Conservation (phyloP, 2,797 vertebrate genomes). For the Chloroceryle inda region DNA sequence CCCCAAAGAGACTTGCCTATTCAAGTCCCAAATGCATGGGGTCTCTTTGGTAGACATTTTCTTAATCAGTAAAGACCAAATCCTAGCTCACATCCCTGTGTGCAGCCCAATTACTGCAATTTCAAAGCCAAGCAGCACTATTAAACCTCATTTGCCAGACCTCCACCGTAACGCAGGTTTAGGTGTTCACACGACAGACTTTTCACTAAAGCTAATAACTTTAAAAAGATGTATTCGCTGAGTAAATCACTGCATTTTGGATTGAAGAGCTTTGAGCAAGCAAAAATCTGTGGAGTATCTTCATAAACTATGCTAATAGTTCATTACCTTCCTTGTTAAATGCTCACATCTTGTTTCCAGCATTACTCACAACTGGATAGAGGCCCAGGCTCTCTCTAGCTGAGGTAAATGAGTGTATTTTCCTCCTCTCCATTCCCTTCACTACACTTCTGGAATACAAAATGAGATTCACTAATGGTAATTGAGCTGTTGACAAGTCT, state of each 20-base stretch:
- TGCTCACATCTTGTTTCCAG: constrained; percentile 18
- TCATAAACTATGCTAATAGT: constrained; percentile 32
- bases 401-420: constrained; percentile 32
- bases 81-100: not conserved
- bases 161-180: not conserved
- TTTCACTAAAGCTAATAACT: not conserved
- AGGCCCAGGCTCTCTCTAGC: constrained; percentile 6
- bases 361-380: constrained; percentile 41
- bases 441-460: constrained; percentile 49
- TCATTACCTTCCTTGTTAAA: constrained; percentile 42
- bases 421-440: not conserved
- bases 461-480: constrained; percentile 10
- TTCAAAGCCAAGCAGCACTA: not conserved
- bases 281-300: not conserved
- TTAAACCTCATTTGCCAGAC: not conserved
- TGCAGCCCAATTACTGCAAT: not conserved
- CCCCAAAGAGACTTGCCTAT: not conserved
- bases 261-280: not conserved
- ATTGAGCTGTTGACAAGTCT: constrained; percentile 45
- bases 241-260: not conserved
- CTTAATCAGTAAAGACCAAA: not conserved
- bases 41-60: not conserved
- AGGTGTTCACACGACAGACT: not conserved
- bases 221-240: constrained; percentile 16
- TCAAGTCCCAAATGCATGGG: not conserved